Conservation (phyloP, 2,888 invertebrate species). For the Chelonus formosanus region DNA sequence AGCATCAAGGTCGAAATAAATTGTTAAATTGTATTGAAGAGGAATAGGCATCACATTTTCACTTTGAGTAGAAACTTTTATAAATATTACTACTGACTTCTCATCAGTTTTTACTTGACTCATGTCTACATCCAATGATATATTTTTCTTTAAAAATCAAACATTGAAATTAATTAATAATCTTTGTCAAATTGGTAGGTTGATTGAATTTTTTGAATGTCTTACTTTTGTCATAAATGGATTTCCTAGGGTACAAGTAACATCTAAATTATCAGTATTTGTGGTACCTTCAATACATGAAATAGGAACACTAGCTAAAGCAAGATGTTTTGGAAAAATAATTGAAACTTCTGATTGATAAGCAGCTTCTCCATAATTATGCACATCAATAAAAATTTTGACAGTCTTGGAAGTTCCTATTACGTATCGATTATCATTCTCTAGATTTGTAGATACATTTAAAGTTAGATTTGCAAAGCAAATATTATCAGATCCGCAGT, state of each 20-base stretch:
- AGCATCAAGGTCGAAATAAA: slow-evolving; percentile 57
- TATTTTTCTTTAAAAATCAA: slow-evolving; percentile 25
- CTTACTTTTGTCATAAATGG: slow-evolving; percentile 43
- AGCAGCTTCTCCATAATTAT: slow-evolving; percentile 45
- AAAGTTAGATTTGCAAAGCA: slow-evolving; percentile 51
- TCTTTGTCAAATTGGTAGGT: too few species aligned
- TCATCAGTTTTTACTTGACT: slow-evolving; percentile 48
- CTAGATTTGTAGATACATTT: slow-evolving; percentile 34
- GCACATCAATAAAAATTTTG: slow-evolving; percentile 47
- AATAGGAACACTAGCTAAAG: slow-evolving; percentile 37
- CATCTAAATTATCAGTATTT: slow-evolving; percentile 41
- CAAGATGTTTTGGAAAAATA: slow-evolving; percentile 39
- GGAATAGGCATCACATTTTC: slow-evolving; percentile 49
- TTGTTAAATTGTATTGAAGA: slow-evolving; percentile 45
- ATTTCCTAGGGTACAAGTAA: slow-evolving; percentile 56
- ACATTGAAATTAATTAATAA: not conserved
- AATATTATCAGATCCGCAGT: slow-evolving; percentile 54
- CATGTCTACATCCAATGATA: slow-evolving; percentile 53
- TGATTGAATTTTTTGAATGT: too few species aligned
- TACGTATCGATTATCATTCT: slow-evolving; percentile 47
- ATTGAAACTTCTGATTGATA: slow-evolving; percentile 42
- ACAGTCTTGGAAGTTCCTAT: slow-evolving; percentile 57
- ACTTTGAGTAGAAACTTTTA: slow-evolving; percentile 59
- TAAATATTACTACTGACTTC: slow-evolving; percentile 47
- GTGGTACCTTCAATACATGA: slow-evolving; percentile 41